Evolutionary conservation across 2,888 invertebrate species (phyloP).

Genomic region (Apoderus coryli): DNA sequence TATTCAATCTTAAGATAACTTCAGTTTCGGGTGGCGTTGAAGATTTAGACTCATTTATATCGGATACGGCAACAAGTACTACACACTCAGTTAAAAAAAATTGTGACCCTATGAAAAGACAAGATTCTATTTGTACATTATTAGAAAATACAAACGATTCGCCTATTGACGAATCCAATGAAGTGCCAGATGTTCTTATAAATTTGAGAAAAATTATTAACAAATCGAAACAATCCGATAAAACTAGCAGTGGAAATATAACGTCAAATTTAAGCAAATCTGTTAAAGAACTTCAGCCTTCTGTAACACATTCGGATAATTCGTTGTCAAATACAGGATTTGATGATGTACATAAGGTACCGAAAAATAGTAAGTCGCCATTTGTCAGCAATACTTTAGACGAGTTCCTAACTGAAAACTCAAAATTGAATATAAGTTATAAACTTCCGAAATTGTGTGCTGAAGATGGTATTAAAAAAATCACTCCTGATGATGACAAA

Average conservation of each 20-base stretch:
- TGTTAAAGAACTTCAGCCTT: neutral
- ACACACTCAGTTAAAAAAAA: neutral
- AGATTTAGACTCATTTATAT: neutral
- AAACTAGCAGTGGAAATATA: slow-evolving; percentile 1
- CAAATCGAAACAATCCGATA: slow-evolving; percentile 13
- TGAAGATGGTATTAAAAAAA: slow-evolving; percentile 22
- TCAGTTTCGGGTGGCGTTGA: slow-evolving; percentile 3
- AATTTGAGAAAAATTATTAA: slow-evolving; percentile 20
- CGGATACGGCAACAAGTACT: neutral
- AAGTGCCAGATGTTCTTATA: slow-evolving; percentile 15
- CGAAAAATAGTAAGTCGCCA: slow-evolving; percentile 24
- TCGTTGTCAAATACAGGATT: slow-evolving; percentile 12
- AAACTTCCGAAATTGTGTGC: slow-evolving; percentile 28
- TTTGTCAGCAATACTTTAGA: slow-evolving; percentile 37
- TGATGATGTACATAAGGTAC: slow-evolving; percentile 3
- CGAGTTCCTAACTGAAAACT: slow-evolving; percentile 35
- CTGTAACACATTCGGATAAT: slow-evolving; percentile 9
- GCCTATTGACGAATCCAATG: slow-evolving; percentile 9
- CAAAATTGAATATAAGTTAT: slow-evolving; percentile 33
- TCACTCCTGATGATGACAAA: slow-evolving; percentile 15
- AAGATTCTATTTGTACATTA: too few relatives aligned
- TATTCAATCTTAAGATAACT: too few relatives aligned
- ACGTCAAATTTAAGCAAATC: slow-evolving; percentile 7
- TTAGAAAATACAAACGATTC: too few relatives aligned
- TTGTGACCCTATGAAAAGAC: neutral